These are phyloP conservation scores for Brachyhypopomus occidentalis DNA, from an alignment of 2,113 vertebrate genomes.

Conservation along the genomic window DNA sequence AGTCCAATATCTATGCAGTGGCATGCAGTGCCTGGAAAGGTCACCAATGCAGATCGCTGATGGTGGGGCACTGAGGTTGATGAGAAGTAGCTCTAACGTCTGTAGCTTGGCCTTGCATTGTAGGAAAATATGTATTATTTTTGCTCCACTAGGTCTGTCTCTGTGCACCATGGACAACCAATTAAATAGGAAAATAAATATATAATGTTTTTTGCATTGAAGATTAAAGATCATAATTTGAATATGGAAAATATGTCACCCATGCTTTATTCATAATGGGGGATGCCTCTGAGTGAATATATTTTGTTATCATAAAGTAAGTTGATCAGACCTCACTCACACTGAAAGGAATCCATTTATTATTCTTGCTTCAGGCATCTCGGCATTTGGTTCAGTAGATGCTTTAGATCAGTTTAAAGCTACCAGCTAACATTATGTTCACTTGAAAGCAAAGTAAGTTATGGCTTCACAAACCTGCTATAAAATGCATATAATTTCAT, in stretches of 20 bases:
- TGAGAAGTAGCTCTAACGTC: slow-evolving; percentile 28
- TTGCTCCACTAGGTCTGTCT: not conserved
- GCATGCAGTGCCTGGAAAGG: slow-evolving; percentile 72
- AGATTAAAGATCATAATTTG: slow-evolving; percentile 19
- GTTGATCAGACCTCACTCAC: not conserved
- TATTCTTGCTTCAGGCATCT: slow-evolving; percentile 35
- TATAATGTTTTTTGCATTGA: slow-evolving; percentile 19
- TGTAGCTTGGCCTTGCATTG: slow-evolving; percentile 6
- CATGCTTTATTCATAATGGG: slow-evolving; percentile 19
- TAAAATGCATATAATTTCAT: slow-evolving; percentile 3
- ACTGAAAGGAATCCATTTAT: slow-evolving; percentile 21
- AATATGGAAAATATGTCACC: slow-evolving; percentile 11
- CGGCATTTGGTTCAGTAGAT: not conserved
- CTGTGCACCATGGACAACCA: not conserved
- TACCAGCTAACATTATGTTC: not conserved
- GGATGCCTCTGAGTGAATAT: slow-evolving; percentile 10
- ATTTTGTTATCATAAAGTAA: slow-evolving; percentile 25
- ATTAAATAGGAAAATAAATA: slow-evolving; percentile 5
- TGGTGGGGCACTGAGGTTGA: slow-evolving; percentile 23
- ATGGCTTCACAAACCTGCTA: slow-evolving; percentile 3
- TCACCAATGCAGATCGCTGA: slow-evolving; percentile 53
- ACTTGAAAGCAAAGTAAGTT: slow-evolving; percentile 4
- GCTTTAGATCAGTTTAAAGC: slow-evolving; percentile 16
- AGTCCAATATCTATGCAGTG: slow-evolving; percentile 73
- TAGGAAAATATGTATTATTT: not conserved